Conservation (phyloP, 2,113 vertebrate genomes). For the Silurus asotus region DNA sequence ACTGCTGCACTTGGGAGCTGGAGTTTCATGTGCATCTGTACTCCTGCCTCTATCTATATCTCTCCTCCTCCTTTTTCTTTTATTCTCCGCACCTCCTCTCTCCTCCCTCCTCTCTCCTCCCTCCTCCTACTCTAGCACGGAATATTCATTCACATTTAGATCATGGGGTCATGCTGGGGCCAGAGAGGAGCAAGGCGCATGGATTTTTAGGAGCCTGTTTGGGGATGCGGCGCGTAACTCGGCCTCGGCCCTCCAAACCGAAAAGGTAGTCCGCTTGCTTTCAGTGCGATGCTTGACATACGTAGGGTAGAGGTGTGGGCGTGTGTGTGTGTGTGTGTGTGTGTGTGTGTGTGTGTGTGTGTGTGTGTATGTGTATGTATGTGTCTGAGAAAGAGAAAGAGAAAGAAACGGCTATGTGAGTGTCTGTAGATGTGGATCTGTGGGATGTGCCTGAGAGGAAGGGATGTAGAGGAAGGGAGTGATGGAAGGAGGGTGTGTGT, state of each 20-base stretch:
- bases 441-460: constrained; percentile 22
- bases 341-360: constrained; percentile 26
- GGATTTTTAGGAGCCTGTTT: constrained; percentile 67
- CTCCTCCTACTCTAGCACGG: constrained; percentile 74
- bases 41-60: constrained; percentile 43
- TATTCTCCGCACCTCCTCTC: constrained; percentile 49
- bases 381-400: not conserved
- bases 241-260: constrained; percentile 54
- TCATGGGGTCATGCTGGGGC: constrained; percentile 79
- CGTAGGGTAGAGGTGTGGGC: not conserved
- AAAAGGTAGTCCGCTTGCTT: constrained; percentile 65
- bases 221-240: constrained; percentile 75
- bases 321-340: constrained; percentile 15
- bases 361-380: constrained; percentile 34
- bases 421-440: constrained; percentile 43
- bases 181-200: constrained; percentile 68
- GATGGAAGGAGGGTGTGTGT: constrained; percentile 22
- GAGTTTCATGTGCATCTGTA: constrained; percentile 29
- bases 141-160: constrained; percentile 84
- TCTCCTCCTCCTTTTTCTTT: constrained; percentile 51
- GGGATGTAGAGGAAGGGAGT: constrained; percentile 13
- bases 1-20: not conserved
- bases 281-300: constrained; percentile 38
- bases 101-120: constrained; percentile 53
- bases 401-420: constrained; percentile 5